Evolutionary conservation across 2,797 vertebrate genomes (phyloP), one percentile per base, ranked within the genome.

Genomic region (Brachymystax lenok): DNA sequence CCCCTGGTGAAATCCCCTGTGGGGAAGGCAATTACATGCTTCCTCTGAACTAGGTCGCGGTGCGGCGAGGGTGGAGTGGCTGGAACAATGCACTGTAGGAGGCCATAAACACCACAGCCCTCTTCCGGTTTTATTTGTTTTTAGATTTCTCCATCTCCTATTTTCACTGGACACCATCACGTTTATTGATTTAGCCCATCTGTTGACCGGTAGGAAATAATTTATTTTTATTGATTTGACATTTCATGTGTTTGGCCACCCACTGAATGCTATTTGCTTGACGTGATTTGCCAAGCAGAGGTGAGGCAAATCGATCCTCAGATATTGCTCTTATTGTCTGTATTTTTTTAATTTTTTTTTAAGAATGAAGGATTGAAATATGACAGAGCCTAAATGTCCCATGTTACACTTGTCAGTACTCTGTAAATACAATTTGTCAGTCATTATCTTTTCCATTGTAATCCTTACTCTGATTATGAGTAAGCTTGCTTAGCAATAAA

Each of bases 1-100:
- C 75, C 72, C 64, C 71, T 79, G 77, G 73, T 69, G 28, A 71
- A 79, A 76, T 83, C 75, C 79, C 78, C 50, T 68, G 30, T 54
- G 77, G 76, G 76, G 19, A 67, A 73, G 73, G 76, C 82, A 81
- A 78, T 83, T 78, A 79, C 78, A 81, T 66, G 76, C 76, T 81
- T 81, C 81, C 76, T 79, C 73, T 63, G 61, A 76, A 71, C 61
- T 74, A 74, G 77, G 79, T 85, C 82, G 80, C 30, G 51, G 64
- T 74, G 81, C 77, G 75, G 75, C 71, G 75, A 78, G 78, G 77
- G 76, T 52, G 78, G 75, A 74, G 74, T 35, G 68, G 21, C 71
- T 73, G 77, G 78, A 83, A 76, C 81, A 81, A 67, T 74, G 79
- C 77, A 66, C 75, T 64, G 70, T 81, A 77, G 66, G 66, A 68